phyloP scores from a whole-genome alignment of 2,113 vertebrate genomes.

The Odontesthes bonariensis region DNA sequence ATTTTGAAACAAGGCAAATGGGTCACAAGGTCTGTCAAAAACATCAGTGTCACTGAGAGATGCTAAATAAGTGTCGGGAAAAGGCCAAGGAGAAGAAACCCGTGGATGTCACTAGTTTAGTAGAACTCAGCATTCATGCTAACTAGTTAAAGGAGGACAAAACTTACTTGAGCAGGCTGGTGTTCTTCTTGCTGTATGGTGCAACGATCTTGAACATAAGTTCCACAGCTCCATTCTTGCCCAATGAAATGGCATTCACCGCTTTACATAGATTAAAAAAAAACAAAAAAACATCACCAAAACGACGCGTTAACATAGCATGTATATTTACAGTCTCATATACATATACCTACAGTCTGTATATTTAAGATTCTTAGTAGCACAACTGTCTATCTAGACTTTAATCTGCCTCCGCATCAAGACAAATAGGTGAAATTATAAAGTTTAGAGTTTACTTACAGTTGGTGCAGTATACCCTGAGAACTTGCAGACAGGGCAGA shows the following conservation, averaged over 20 bases:
- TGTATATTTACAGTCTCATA: not conserved
- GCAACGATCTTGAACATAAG: conserved; percentile 93
- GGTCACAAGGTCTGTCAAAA: conserved; percentile 32
- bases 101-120: conserved; percentile 7
- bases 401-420: not conserved
- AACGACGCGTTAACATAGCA: not conserved
- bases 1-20: conserved; percentile 69
- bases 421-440: not conserved
- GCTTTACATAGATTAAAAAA: conserved; percentile 76
- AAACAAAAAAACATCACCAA: not conserved
- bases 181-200: conserved; percentile 95
- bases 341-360: too few species aligned
- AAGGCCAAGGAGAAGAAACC: not conserved
- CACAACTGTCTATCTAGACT: too few species aligned
- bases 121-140: conserved; percentile 9
- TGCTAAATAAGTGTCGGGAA: not conserved
- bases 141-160: not conserved
- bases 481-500: conserved; percentile 94
- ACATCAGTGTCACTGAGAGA: conserved; percentile 16
- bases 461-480: conserved; percentile 92
- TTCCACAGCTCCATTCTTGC: conserved; percentile 94
- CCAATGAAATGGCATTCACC: conserved; percentile 95
- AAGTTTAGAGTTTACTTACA: conserved; percentile 84
- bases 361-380: not conserved
- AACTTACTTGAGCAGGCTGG: conserved; percentile 93